Conservation (phyloP, 2,888 invertebrate genomes). For the Dicyrtoma fusca region DNA sequence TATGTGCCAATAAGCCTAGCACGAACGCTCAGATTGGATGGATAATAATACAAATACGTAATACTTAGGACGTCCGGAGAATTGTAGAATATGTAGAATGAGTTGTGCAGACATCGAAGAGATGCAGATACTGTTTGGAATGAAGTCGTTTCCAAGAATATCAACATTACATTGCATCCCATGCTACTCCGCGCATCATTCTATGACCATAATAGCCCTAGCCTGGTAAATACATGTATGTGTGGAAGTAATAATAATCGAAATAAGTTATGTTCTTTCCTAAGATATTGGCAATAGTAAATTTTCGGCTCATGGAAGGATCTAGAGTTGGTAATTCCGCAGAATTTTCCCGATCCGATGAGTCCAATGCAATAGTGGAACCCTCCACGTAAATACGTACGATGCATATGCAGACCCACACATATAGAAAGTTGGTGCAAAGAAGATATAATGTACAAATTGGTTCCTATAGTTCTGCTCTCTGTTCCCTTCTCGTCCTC, state of each 20-base stretch:
- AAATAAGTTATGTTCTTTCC: slow-evolving; percentile 42
- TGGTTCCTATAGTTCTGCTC: too few species aligned
- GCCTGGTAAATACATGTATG: slow-evolving; percentile 10
- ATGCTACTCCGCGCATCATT: not conserved
- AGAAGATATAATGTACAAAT: too few species aligned
- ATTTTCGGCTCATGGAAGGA: slow-evolving; percentile 36
- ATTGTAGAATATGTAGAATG: too few species aligned
- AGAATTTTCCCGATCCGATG: slow-evolving; percentile 9
- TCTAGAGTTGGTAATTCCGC: slow-evolving; percentile 6
- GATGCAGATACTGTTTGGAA: too few species aligned
- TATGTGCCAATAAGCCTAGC: too few species aligned
- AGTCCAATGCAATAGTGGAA: slow-evolving; percentile 6
- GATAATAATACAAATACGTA: too few species aligned
- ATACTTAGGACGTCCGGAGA: too few species aligned
- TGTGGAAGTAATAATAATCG: slow-evolving; percentile 42
- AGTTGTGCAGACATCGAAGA: too few species aligned
- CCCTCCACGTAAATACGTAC: not conserved
- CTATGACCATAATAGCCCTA: not conserved
- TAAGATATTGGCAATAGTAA: slow-evolving; percentile 48
- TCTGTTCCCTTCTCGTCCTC: not conserved
- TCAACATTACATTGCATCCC: not conserved
- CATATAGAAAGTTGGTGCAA: too few species aligned
- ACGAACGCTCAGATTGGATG: too few species aligned
- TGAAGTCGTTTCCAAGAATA: too few species aligned
- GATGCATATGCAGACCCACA: too few species aligned